Conservation (phyloP, 2,113 vertebrate species). For the Mohoua ochrocephala region DNA sequence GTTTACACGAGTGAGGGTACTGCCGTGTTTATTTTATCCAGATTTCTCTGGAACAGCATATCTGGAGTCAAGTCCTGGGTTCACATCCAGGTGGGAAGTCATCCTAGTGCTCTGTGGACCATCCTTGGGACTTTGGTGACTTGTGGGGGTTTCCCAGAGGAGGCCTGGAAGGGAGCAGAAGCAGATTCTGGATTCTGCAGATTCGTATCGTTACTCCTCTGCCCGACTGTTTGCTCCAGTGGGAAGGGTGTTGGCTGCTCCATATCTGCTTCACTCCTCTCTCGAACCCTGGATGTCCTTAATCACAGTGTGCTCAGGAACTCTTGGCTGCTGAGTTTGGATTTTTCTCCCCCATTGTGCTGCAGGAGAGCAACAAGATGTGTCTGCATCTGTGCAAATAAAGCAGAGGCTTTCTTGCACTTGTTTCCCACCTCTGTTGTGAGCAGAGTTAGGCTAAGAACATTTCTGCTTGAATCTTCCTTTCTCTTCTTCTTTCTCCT, state of each 20-base stretch:
- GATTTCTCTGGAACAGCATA: background rate
- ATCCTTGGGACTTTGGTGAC: background rate
- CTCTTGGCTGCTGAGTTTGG: background rate
- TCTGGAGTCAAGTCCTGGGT: background rate
- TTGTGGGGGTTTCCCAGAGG: background rate
- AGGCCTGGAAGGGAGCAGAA: background rate
- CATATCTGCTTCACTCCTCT: background rate
- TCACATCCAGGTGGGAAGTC: background rate
- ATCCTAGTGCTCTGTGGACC: background rate
- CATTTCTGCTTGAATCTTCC: background rate
- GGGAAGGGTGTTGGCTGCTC: background rate
- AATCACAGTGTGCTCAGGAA: background rate
- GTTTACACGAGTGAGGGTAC: background rate
- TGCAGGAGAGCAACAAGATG: background rate
- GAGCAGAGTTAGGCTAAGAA: background rate
- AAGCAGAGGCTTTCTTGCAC: background rate
- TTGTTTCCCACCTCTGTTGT: background rate
- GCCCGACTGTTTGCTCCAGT: background rate
- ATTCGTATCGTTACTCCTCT: background rate
- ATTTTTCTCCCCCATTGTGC: background rate
- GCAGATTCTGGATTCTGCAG: background rate
- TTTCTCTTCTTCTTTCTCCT: background rate
- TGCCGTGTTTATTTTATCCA: background rate
- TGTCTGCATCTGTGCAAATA: background rate
- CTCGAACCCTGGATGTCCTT: background rate